Base-by-base conservation (phyloP, 1,140 invertebrate species). In the Zaprionus kolodkinae region DNA sequence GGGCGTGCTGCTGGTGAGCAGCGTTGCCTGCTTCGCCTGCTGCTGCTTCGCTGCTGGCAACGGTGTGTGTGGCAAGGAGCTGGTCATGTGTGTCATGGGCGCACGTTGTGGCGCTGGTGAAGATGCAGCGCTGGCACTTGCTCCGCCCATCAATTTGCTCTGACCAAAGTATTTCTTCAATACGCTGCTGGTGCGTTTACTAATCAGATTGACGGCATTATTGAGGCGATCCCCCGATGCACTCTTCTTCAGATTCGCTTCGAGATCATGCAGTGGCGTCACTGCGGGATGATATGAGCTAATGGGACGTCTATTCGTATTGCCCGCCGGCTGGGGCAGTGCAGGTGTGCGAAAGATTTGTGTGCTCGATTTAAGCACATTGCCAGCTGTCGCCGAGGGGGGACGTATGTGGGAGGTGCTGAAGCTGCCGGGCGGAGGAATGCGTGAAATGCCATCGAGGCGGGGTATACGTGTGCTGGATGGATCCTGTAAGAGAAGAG, bases 391-490 rank as follows among this genome's bases (percentile, higher is more conserved):
- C 7, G 64, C 70, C 43, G 60, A 70, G 45, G 79, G 87, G 54
- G 81, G 86, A 52, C 72, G 83, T 21, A 86, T 91, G 72, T 91
- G 88, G 33, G 88, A 81, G 62, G 67, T 85, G 63, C 56, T 25
- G 17, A 83, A 80, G 17, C 61, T 79, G 38, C 87, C 91, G 11
- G 91, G 89, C 43, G 89, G 50, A 2, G 89, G 89, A 21, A 92
- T 85, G 35, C 91, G 86, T 12, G 89, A 91, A 38, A 70, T 72
- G 67, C 89, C 87, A 45, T 89, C 91, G 52, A 89, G 72, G n/a
- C 89, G 82, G 43, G 91, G 89, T 75, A 92, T 91, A 52, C 91
- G 84, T 0, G 91, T 76, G 40, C 69, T 72, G 15, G 79, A 63
- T 21, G 91, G 72, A 72, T 92, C 91, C 91, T 92, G 77, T 10